phyloP scores from a whole-genome alignment of 2,113 vertebrate species.

The Daboia siamensis region DNA sequence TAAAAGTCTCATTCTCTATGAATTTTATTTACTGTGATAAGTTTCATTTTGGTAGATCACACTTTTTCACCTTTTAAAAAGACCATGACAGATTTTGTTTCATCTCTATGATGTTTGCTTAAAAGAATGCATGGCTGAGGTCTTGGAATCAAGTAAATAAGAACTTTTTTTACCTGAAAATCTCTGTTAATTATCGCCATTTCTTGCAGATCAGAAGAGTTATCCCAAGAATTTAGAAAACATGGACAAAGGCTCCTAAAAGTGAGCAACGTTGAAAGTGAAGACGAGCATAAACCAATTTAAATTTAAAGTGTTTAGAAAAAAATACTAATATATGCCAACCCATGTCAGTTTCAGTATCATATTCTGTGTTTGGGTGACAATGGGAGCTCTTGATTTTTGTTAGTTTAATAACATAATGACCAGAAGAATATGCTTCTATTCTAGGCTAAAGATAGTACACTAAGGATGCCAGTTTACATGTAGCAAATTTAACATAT shows the following conservation, averaged over 20 bases:
- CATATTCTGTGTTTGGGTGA: background rate
- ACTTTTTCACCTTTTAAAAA: background rate
- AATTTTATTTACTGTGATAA: background rate
- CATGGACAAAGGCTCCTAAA: slow-evolving; percentile 81
- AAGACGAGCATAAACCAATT: background rate
- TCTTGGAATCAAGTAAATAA: background rate
- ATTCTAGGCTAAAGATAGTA: background rate
- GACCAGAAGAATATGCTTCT: background rate
- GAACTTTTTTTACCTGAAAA: slow-evolving; percentile 74
- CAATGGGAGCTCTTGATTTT: background rate
- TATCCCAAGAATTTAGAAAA: slow-evolving; percentile 69
- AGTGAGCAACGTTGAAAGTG: slow-evolving; percentile 34
- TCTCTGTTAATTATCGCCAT: slow-evolving; percentile 81
- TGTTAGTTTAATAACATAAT: background rate
- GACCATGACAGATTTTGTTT: background rate
- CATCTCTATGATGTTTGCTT: background rate
- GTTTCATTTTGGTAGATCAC: background rate
- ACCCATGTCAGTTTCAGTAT: background rate
- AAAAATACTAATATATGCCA: background rate
- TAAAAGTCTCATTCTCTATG: background rate
- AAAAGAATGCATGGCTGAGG: background rate
- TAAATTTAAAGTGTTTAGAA: slow-evolving; percentile 9
- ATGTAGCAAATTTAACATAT: background rate
- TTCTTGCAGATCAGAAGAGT: slow-evolving; percentile 75
- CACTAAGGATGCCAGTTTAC: background rate